These are phyloP conservation scores for Epirrhoe alternata DNA, from an alignment of 2,888 invertebrate species.

Conservation along the genomic window DNA sequence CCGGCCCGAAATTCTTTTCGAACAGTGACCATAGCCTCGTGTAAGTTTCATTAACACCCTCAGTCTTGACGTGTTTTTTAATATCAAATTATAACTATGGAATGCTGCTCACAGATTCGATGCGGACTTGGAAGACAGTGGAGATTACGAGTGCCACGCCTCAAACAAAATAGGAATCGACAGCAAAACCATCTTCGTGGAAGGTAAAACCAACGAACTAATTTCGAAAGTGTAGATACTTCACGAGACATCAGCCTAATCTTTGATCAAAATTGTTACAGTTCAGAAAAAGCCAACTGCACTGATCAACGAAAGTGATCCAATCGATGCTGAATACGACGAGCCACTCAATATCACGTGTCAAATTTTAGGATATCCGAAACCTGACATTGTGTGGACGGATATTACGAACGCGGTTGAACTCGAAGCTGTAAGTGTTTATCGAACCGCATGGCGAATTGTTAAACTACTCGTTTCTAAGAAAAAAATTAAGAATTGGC, in stretches of 20 bases:
- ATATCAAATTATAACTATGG: neutral
- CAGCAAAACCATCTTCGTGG: constrained; percentile 6
- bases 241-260: too few relatives aligned
- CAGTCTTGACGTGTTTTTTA: neutral
- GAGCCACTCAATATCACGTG: constrained; percentile 17
- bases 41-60: constrained; percentile 3
- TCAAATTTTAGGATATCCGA: constrained; percentile 18
- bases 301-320: constrained; percentile 3
- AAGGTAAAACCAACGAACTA: constrained; percentile 12
- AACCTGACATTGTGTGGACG: constrained; percentile 18
- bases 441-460: neutral
- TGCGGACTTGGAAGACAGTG: constrained; percentile 5
- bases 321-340: constrained; percentile 19
- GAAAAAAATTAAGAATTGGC: neutral
- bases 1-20: constrained; percentile 6
- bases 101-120: constrained; percentile 1
- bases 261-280: neutral
- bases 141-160: constrained; percentile 19
- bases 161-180: constrained; percentile 15
- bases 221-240: too few relatives aligned
- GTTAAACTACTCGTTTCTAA: too few relatives aligned
- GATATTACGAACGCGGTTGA: neutral
- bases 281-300: constrained; percentile 15
- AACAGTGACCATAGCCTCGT: constrained; percentile 11
- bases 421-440: constrained; percentile 11